Conservation (phyloP, 2,888 invertebrate genomes). For the Tipula helvola region DNA sequence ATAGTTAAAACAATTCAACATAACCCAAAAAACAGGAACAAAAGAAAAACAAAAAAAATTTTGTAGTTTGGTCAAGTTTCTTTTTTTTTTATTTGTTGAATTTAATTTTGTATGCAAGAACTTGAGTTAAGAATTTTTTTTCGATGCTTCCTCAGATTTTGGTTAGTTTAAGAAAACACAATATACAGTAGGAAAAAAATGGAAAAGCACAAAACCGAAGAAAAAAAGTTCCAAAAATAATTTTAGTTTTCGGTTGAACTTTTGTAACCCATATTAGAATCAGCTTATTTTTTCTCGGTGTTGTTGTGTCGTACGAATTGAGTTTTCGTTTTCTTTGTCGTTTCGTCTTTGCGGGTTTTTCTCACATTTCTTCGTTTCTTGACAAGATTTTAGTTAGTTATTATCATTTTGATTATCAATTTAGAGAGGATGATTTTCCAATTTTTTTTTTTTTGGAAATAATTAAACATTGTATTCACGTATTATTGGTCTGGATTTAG, state of each 20-base stretch:
- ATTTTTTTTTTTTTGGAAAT: background rate
- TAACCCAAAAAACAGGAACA: background rate
- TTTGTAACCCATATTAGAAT: background rate
- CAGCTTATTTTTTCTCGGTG: background rate
- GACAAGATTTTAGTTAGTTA: background rate
- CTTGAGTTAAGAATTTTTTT: background rate
- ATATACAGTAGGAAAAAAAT: too few relatives aligned
- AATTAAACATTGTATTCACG: background rate
- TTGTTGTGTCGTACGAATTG: background rate
- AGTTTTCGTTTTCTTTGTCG: background rate
- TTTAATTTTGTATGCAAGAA: background rate
- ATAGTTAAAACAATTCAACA: too few relatives aligned
- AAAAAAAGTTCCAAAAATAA: background rate
- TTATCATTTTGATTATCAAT: conserved; percentile 4
- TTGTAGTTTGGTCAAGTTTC: background rate
- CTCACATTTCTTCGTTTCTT: background rate
- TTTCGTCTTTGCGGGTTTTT: background rate
- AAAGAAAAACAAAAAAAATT: background rate
- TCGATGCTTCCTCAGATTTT: background rate
- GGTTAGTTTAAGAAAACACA: background rate
- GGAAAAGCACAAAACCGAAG: background rate
- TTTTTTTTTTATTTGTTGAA: background rate
- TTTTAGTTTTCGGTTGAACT: background rate
- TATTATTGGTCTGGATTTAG: background rate
- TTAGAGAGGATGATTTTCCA: background rate